phyloP scores from a whole-genome alignment of 2,113 vertebrate species.

The Chauna torquata region DNA sequence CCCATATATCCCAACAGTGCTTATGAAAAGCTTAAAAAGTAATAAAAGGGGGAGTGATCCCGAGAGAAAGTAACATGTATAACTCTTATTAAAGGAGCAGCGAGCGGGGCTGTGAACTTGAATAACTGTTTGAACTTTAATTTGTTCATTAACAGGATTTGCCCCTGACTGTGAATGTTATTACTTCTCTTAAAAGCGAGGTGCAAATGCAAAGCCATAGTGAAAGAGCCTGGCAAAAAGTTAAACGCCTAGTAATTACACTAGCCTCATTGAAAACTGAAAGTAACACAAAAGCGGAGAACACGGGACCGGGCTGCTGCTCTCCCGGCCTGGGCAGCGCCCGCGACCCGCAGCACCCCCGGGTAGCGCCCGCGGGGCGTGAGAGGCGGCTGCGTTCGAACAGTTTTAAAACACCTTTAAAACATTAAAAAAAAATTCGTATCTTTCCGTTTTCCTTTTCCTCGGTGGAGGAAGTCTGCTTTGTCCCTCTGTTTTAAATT shows the following conservation, averaged over 20 bases:
- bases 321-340: neutral
- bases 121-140: constrained; percentile 88
- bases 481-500: constrained; percentile 26
- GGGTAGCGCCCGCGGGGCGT: too few relatives aligned
- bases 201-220: constrained; percentile 77
- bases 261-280: constrained; percentile 71
- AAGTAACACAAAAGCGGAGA: constrained; percentile 46
- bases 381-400: neutral
- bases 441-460: neutral
- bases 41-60: constrained; percentile 78
- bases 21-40: constrained; percentile 85
- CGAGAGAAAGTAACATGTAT: constrained; percentile 80
- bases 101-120: constrained; percentile 81
- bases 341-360: too few relatives aligned
- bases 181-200: constrained; percentile 79
- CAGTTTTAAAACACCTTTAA: neutral
- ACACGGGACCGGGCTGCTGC: neutral
- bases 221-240: constrained; percentile 84
- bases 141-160: constrained; percentile 90
- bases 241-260: constrained; percentile 83
- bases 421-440: neutral
- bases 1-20: constrained; percentile 57
- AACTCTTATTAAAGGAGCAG: constrained; percentile 83
- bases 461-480: neutral
- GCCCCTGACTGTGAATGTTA: constrained; percentile 85